phyloP scores from a whole-genome alignment of 2,113 vertebrate genomes.

The Onychostruthus taczanowskii region DNA sequence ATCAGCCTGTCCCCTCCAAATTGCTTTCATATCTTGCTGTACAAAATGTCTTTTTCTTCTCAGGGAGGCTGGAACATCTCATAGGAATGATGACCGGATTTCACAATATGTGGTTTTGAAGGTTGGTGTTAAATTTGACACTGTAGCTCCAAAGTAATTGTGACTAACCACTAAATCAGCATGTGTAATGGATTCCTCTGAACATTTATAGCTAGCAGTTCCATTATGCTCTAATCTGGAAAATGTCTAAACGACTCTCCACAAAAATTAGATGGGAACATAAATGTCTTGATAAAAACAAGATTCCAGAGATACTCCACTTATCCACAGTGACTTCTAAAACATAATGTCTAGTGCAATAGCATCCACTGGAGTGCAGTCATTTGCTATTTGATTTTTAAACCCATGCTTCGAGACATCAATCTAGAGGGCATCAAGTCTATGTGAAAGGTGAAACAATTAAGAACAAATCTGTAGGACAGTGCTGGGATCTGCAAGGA shows the following conservation, averaged over 20 bases:
- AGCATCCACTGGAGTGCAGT: neutral
- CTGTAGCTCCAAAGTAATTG: constrained; percentile 34
- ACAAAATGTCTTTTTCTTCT: neutral
- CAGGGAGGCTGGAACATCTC: neutral
- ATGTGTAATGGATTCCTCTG: constrained; percentile 26
- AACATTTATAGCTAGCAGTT: constrained; percentile 39
- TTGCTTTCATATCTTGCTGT: neutral
- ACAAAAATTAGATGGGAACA: constrained; percentile 54
- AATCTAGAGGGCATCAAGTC: neutral
- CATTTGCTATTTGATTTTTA: constrained; percentile 27
- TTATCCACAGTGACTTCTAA: constrained; percentile 28
- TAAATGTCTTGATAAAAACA: constrained; percentile 47
- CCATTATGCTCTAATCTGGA: constrained; percentile 57
- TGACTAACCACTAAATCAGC: constrained; percentile 59
- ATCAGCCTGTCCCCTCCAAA: neutral
- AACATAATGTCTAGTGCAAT: neutral
- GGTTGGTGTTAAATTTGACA: constrained; percentile 33
- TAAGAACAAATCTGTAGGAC: neutral
- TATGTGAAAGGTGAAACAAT: neutral
- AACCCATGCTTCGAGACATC: neutral
- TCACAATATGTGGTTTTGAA: neutral
- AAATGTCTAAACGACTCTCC: constrained; percentile 34
- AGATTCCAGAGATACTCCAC: constrained; percentile 26
- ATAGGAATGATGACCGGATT: neutral
- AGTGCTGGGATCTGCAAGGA: neutral